Conservation (phyloP, 64 coral and sea anemone species). For the Montipora sp. region DNA sequence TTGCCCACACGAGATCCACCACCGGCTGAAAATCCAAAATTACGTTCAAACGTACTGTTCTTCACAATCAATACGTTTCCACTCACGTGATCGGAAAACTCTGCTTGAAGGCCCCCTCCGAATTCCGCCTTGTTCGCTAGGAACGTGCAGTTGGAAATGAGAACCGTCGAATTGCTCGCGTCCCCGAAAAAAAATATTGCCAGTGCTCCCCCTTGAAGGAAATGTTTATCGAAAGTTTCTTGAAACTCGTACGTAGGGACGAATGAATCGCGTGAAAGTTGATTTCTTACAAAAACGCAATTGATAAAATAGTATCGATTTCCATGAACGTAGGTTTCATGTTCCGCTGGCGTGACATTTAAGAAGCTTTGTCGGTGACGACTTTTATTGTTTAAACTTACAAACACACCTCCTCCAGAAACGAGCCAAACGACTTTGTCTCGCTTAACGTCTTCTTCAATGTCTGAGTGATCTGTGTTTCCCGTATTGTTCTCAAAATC, state of each 20-base stretch:
- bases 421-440: neutral
- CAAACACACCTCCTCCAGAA: constrained; percentile 45
- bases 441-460: neutral
- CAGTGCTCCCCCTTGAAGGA: constrained; percentile 54
- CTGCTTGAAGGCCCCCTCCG: constrained; percentile 47
- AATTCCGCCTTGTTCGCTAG: constrained; percentile 40
- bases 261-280: neutral
- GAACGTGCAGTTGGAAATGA: constrained; percentile 60
- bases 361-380: neutral
- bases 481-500: constrained; percentile 66
- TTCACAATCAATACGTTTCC: constrained; percentile 26
- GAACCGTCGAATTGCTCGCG: constrained; percentile 30
- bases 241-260: neutral
- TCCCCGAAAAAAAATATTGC: constrained; percentile 53
- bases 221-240: constrained; percentile 24
- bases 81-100: constrained; percentile 14
- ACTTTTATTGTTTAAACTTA: constrained; percentile 14
- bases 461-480: neutral
- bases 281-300: constrained; percentile 51
- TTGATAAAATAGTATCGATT: constrained; percentile 46
- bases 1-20: constrained; percentile 45
- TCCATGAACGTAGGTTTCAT: neutral
- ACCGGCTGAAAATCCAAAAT: constrained; percentile 42
- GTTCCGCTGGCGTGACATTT: constrained; percentile 10
- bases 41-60: constrained; percentile 47